These are phyloP conservation scores for Littorina saxatilis DNA, from an alignment of 1,140 invertebrate species.

Conservation along the genomic window DNA sequence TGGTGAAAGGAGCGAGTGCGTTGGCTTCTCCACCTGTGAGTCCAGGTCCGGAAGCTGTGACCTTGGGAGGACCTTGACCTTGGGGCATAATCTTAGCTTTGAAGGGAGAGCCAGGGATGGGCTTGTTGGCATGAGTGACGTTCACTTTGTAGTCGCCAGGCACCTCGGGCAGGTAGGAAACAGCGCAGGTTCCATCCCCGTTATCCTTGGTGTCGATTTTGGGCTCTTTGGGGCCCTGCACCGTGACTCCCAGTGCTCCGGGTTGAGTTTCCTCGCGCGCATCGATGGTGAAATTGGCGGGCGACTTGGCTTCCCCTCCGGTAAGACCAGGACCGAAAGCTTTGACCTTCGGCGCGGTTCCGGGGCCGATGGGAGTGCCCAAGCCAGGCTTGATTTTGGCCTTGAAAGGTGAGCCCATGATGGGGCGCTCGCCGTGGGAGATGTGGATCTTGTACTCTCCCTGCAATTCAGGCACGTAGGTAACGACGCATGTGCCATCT, in stretches of 20 bases:
- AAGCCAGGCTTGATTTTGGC: conserved; percentile 82
- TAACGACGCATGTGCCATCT: conserved; percentile 89
- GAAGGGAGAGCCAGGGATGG: conserved; percentile 97
- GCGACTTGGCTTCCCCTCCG: conserved; percentile 77
- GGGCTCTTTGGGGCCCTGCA: conserved; percentile 89
- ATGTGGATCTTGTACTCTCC: conserved; percentile 90
- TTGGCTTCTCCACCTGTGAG: conserved; percentile 76
- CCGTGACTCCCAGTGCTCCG: conserved; percentile 88
- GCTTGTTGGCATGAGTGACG: conserved; percentile 96
- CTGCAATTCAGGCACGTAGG: conserved; percentile 86
- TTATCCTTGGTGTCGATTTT: conserved; percentile 89
- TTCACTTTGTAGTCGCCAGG: conserved; percentile 89
- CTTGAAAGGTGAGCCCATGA: conserved; percentile 97
- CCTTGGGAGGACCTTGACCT: conserved; percentile 78
- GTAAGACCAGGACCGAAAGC: conserved; percentile 85
- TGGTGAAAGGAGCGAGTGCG: conserved; percentile 85
- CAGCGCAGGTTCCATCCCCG: conserved; percentile 88
- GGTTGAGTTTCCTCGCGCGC: conserved; percentile 60
- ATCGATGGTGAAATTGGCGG: conserved; percentile 83
- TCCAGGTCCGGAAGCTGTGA: conserved; percentile 59
- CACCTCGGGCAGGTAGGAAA: conserved; percentile 87
- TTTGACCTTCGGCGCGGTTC: conserved; percentile 79
- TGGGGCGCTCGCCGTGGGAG: conserved; percentile 97
- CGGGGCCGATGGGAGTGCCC: conserved; percentile 16
- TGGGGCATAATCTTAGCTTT: conserved; percentile 85